Conservation (phyloP, 2,797 vertebrate species). For the Monodelphis domestica region DNA sequence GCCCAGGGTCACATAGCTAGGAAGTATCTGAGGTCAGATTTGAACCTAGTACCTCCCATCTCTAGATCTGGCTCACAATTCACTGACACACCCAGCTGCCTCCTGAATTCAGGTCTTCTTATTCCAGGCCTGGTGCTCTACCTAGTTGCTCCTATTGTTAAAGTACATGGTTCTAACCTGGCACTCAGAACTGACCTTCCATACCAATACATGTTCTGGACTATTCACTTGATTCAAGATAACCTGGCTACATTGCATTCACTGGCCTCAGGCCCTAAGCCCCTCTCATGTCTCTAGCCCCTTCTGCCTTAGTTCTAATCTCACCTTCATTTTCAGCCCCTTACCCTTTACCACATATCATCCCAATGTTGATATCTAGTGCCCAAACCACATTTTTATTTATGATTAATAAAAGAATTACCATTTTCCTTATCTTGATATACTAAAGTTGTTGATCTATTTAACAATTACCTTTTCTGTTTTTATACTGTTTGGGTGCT, state of each 20-base stretch:
- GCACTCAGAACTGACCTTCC: background rate
- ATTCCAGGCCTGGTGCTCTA: too few species aligned
- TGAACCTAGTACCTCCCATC: too few species aligned
- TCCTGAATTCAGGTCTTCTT: too few species aligned
- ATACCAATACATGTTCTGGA: background rate
- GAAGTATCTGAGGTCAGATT: too few species aligned
- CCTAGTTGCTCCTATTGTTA: background rate
- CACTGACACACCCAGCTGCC: too few species aligned
- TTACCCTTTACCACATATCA: background rate
- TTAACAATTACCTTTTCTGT: slow-evolving; percentile 84
- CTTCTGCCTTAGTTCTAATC: background rate
- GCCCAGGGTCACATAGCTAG: too few species aligned
- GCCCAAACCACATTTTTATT: background rate
- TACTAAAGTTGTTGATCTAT: accelerated
- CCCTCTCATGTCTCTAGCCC: background rate
- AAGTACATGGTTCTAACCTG: background rate
- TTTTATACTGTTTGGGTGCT: slow-evolving; percentile 91
- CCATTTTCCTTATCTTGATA: background rate
- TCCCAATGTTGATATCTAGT: background rate
- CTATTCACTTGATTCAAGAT: background rate
- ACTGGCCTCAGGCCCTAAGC: background rate
- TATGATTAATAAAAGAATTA: background rate
- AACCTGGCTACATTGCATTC: background rate
- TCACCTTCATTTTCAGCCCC: background rate
- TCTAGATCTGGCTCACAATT: too few species aligned